Evolutionary conservation across 2,113 vertebrate genomes (phyloP).

Genomic region (Noctilio leporinus): DNA sequence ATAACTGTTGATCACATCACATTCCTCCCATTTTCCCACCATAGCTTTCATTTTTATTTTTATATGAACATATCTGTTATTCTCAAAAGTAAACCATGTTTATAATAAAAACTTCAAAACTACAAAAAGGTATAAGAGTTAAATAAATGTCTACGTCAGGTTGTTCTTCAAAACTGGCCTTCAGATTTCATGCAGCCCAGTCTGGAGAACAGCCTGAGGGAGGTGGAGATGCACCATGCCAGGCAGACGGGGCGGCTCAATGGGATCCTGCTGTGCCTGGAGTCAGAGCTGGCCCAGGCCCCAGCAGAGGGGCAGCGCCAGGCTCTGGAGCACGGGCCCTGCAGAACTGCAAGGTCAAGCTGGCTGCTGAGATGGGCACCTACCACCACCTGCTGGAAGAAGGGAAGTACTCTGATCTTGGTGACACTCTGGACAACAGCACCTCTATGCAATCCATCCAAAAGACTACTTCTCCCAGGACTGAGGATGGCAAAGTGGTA

Average conservation of each 20-base stretch:
- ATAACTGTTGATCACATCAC: conserved; percentile 26
- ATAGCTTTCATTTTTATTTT: not conserved
- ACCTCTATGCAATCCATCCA: not conserved
- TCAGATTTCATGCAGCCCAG: not conserved
- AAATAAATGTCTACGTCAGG: not conserved
- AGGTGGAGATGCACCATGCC: not conserved
- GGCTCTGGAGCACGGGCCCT: not conserved
- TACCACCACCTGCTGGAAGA: not conserved
- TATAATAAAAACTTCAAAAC: not conserved
- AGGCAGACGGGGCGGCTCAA: not conserved
- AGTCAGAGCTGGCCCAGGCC: not conserved
- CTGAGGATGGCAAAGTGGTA: not conserved
- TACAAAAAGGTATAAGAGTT: not conserved
- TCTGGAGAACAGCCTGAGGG: not conserved
- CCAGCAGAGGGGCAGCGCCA: not conserved
- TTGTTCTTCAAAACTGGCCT: not conserved
- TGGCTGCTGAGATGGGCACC: not conserved
- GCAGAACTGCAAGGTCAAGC: not conserved
- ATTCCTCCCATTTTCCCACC: not conserved
- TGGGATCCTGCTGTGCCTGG: not conserved
- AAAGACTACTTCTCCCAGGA: not conserved
- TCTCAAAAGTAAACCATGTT: not conserved
- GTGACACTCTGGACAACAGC: not conserved
- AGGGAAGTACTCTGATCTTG: not conserved
- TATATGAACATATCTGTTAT: not conserved